Percentiles rank a stretch among this genome's conserved stretches.
Conservation (phyloP, 2,797 vertebrate species). For the Anableps anableps region DNA sequence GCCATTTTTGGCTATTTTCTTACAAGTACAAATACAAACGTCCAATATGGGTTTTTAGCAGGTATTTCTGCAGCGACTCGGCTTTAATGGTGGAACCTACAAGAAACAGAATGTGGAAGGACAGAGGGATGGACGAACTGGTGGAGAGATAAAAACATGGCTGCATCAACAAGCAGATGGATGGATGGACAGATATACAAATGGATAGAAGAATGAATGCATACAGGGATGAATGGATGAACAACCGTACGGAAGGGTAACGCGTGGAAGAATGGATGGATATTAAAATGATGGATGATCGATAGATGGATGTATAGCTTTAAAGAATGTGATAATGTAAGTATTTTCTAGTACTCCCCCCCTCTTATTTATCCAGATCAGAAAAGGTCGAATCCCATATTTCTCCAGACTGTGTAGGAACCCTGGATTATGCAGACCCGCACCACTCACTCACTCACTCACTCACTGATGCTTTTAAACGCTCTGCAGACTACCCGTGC, state of each 20-base stretch:
- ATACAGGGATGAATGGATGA: background rate
- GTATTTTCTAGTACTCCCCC: too few species aligned
- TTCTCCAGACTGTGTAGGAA: constrained; percentile 4
- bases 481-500: constrained; percentile 36
- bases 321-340: background rate
- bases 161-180: background rate
- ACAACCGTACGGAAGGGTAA: background rate
- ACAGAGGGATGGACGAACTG: background rate
- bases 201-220: background rate
- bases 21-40: background rate
- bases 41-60: background rate
- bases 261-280: background rate
- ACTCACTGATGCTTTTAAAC: constrained; percentile 5
- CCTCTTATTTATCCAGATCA: background rate
- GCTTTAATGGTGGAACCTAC: background rate
- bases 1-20: too few species aligned
- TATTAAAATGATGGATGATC: background rate
- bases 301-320: background rate
- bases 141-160: background rate
- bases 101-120: background rate
- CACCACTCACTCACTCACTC: background rate
- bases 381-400: too few species aligned
- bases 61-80: background rate
- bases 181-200: background rate
- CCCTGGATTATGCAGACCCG: constrained; percentile 4